These are phyloP conservation scores for Mus spretus DNA, from an alignment of 2,797 vertebrate genomes.

Conservation along the genomic window DNA sequence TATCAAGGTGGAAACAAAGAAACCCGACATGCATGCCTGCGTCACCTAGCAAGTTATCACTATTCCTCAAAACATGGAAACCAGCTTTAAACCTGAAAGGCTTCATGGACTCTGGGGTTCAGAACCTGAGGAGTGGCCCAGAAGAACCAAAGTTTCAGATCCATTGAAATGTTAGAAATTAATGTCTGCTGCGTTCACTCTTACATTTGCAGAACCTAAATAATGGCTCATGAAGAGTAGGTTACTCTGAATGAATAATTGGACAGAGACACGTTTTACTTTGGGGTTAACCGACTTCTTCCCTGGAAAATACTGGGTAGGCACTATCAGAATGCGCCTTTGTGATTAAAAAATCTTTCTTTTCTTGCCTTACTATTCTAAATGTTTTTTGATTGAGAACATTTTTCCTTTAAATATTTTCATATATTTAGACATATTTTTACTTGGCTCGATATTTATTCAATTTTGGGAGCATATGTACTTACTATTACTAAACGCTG, in stretches of 20 bases:
- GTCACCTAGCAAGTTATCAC: neutral
- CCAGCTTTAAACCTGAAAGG: neutral
- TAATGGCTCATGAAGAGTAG: neutral
- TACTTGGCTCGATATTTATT: constrained; percentile 22
- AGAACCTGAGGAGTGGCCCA: neutral
- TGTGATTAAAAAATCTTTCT: neutral
- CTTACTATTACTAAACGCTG: neutral
- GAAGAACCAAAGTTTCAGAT: neutral
- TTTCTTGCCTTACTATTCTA: neutral
- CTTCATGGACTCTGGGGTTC: neutral
- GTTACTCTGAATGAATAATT: constrained; percentile 24
- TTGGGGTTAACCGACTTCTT: neutral
- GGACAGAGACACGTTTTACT: neutral
- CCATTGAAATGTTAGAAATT: neutral
- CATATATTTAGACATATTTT: neutral
- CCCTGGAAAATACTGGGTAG: neutral
- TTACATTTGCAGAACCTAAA: neutral
- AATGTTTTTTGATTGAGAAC: neutral
- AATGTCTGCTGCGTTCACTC: neutral
- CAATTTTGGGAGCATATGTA: constrained; percentile 10
- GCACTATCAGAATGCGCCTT: neutral
- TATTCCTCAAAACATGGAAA: neutral
- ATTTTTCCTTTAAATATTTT: constrained; percentile 10
- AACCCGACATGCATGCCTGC: neutral
- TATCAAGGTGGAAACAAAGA: neutral